Percentiles rank a stretch among this genome's conserved stretches.
Conservation (phyloP, 1,140 invertebrate genomes). For the Zaprionus inermis region DNA sequence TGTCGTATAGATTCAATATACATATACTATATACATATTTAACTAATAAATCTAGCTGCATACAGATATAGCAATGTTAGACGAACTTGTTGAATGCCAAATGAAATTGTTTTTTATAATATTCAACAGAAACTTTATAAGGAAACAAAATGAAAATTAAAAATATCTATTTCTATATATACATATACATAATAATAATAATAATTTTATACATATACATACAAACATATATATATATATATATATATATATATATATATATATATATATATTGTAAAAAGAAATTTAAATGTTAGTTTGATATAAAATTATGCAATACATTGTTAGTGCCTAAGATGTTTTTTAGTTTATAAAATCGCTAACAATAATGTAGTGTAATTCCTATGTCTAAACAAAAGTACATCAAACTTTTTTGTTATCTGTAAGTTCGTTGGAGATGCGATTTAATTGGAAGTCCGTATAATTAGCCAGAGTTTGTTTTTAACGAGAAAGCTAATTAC, state of each 20-base stretch:
- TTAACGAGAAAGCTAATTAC: conserved; percentile 37
- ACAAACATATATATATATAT: conserved; percentile 38
- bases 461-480: conserved; percentile 51
- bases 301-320: conserved; percentile 60
- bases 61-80: conserved; percentile 61
- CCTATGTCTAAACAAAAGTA: conserved; percentile 60
- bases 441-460: conserved; percentile 34
- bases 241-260: conserved; percentile 27
- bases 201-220: conserved; percentile 38
- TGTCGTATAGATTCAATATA: conserved; percentile 50
- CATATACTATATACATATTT: conserved; percentile 35
- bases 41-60: conserved; percentile 25
- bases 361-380: conserved; percentile 79
- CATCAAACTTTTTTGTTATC: conserved; percentile 57
- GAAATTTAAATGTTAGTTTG: conserved; percentile 37
- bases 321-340: conserved; percentile 73
- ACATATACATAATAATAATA: conserved; percentile 32
- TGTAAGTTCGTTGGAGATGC: conserved; percentile 66
- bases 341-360: conserved; percentile 76
- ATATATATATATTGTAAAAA: conserved; percentile 44
- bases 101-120: conserved; percentile 66
- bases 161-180: conserved; percentile 34
- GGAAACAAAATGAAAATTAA: conserved; percentile 23
- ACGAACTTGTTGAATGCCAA: conserved; percentile 78
- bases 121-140: conserved; percentile 65